Conservation (phyloP, 2,797 vertebrate species). For the Sardinella longiceps region DNA sequence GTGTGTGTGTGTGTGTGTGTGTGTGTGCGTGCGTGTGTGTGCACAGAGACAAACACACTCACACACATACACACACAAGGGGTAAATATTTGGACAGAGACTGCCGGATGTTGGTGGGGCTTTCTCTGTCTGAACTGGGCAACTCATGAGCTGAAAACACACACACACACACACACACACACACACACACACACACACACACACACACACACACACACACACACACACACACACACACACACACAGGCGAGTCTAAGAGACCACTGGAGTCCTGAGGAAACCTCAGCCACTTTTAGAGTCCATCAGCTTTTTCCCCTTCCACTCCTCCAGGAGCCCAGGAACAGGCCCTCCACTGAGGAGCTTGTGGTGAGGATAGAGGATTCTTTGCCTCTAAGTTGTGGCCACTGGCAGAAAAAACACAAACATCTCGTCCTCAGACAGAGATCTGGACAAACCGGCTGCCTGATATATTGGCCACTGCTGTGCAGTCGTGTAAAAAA, state of each 20-base stretch:
- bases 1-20: constrained; percentile 2
- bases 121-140: constrained; percentile 57
- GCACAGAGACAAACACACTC: constrained; percentile 47
- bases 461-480: constrained; percentile 64
- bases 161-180: no score
- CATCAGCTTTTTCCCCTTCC: constrained; percentile 46
- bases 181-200: constrained; percentile 15
- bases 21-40: background rate
- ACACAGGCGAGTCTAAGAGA: constrained; percentile 7
- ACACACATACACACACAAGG: constrained; percentile 38
- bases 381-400: constrained; percentile 71
- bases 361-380: constrained; percentile 60
- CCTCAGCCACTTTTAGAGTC: constrained; percentile 73
- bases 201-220: constrained; percentile 22
- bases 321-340: background rate
- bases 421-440: constrained; percentile 68
- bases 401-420: constrained; percentile 57
- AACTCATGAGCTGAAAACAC: constrained; percentile 31
- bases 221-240: constrained; percentile 31
- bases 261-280: constrained; percentile 60
- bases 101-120: constrained; percentile 66
- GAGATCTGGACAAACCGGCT: constrained; percentile 59
- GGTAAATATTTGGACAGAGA: constrained; percentile 77
- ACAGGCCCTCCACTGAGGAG: constrained; percentile 57
- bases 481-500: constrained; percentile 58